Base-by-base conservation (phyloP, 1,140 invertebrate genomes). In the Mizuhopecten yessoensis region DNA sequence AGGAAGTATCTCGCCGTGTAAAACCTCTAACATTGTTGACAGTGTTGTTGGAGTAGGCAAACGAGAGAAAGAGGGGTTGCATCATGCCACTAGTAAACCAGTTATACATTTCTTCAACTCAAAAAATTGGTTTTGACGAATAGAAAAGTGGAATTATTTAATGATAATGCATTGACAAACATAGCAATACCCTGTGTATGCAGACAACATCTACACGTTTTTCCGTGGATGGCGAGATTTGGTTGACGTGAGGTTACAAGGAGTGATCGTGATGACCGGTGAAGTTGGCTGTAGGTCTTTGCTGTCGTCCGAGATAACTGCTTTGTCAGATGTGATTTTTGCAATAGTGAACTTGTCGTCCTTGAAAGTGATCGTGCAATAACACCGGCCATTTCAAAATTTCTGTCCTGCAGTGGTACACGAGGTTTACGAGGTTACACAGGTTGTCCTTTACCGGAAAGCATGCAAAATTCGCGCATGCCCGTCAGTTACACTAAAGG, bases 371-470 rank as follows among this genome's bases (percentile, higher is more conserved):
- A 75, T 75, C 57, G 57, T 75, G 57, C 17, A 29, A 75, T 29
- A 75, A 75, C n/a, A 29, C 57, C n/a, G n/a, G 57, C 57, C 57
- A 75, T 75, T 11, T 75, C 23, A 7, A 29, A 75, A n/a, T 11
- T 20, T 75, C 23, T 75, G 57, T 75, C n/a, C 5, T 75, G 57
- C n/a, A 17, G 11, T 29, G 3, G 23, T n/a, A 29, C 57, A 75
- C 57, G 23, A 29, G 57, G 57, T 75, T n/a, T 75, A 29, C 36
- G 36, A n/a, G n/a, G 36, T 39, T 39, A 39, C 36, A n/a, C n/a
- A n/a, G n/a, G n/a, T n/a, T 49, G 57, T 75, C 57, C 57, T 75
- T 75, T 17, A 29, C 57, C 57, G 57, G 57, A 75, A 75, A 75
- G 57, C 57, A 75, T 75, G 57, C 42, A 17, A 75, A 17, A 5